A percentile compares a stretch with the other conserved stretches of the same genome.
phyloP scores from a whole-genome alignment of 30 jellyfish, hydroid and myxozoan species.

The Aurelia sp. region DNA sequence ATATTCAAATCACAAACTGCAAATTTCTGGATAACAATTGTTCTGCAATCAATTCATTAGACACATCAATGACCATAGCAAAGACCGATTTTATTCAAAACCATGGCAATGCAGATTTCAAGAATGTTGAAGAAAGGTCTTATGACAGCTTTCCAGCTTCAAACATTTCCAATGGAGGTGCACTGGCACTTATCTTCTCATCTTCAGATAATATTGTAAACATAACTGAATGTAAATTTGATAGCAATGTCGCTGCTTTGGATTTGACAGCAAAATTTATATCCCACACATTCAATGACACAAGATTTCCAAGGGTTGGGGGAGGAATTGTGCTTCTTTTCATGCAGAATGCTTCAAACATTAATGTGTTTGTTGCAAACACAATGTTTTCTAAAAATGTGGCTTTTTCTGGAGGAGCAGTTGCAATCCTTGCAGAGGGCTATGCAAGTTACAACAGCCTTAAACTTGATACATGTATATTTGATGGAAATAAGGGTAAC shows the following conservation, averaged over 20 bases:
- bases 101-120: constrained; percentile 36
- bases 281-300: constrained; percentile 14
- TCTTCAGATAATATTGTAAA: not conserved
- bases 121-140: not conserved
- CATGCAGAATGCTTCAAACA: constrained; percentile 22
- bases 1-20: constrained; percentile 23
- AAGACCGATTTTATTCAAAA: constrained; percentile 34
- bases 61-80: constrained; percentile 43
- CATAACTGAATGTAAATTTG: constrained; percentile 32
- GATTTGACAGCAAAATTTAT: constrained; percentile 15
- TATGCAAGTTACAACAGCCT: constrained; percentile 38
- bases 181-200: constrained; percentile 56
- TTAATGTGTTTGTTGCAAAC: constrained; percentile 16
- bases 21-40: constrained; percentile 55
- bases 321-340: constrained; percentile 76
- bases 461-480: not conserved
- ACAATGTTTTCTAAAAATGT: constrained; percentile 33
- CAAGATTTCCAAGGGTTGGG: constrained; percentile 74
- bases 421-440: constrained; percentile 63
- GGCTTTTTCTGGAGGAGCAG: constrained; percentile 89
- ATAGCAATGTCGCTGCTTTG: constrained; percentile 42
- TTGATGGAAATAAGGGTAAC: constrained; percentile 45
- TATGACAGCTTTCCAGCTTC: constrained; percentile 66
- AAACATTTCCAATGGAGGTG: constrained; percentile 82
- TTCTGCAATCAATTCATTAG: constrained; percentile 74